These are phyloP conservation scores for Cairina moschata DNA, from an alignment of 2,113 vertebrate genomes.

Conservation along the genomic window DNA sequence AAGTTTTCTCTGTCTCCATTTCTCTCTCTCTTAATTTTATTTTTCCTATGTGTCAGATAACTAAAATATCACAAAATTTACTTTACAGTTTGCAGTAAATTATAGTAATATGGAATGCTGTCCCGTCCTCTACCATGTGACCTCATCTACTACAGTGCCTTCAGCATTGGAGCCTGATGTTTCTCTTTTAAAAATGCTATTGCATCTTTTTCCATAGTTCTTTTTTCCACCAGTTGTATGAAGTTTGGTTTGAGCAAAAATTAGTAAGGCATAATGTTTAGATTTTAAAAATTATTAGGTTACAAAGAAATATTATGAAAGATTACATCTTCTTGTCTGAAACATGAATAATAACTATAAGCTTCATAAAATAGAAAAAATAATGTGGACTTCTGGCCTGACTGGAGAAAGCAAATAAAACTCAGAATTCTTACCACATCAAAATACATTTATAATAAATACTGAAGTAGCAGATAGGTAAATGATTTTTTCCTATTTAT, in stretches of 20 bases:
- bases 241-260: no score
- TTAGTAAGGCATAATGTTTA: no score
- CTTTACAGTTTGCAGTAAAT: neutral
- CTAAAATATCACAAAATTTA: neutral
- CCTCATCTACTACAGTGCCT: no score
- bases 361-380: neutral
- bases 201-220: no score
- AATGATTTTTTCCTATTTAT: neutral
- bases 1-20: neutral
- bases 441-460: neutral
- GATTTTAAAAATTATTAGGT: neutral
- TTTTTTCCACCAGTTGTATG: no score
- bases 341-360: neutral
- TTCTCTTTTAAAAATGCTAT: no score
- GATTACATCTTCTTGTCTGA: neutral
- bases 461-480: neutral
- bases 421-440: neutral
- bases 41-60: neutral
- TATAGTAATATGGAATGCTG: no score
- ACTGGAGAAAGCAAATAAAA: neutral
- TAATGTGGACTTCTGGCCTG: neutral
- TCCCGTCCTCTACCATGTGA: no score
- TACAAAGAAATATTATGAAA: neutral
- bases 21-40: neutral
- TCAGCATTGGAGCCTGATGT: no score